These are phyloP conservation scores for Agelastica alni DNA, from an alignment of 2,888 invertebrate genomes.

Conservation along the genomic window DNA sequence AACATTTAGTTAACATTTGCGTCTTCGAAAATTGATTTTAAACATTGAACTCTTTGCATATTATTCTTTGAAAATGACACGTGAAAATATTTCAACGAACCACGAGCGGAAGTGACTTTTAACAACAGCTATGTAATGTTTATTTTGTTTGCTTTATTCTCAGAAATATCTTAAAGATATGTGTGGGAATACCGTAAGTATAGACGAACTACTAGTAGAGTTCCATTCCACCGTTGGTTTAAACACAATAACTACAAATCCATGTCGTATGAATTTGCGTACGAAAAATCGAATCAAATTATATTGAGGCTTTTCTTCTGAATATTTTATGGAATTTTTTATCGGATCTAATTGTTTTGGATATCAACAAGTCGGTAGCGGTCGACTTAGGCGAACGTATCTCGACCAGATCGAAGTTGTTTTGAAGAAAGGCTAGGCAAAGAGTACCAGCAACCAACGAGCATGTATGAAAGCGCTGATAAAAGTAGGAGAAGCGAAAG, in stretches of 20 bases:
- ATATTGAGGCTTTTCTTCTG: no score
- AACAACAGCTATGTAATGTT: slow-evolving; percentile 26
- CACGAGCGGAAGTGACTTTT: slow-evolving; percentile 25
- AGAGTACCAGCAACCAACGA: no score
- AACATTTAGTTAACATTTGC: background rate
- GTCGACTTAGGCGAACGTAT: no score
- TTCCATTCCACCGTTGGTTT: slow-evolving; percentile 20
- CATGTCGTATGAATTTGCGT: no score
- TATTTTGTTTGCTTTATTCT: slow-evolving; percentile 36
- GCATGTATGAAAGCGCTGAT: no score
- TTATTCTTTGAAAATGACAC: slow-evolving; percentile 18
- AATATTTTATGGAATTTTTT: no score
- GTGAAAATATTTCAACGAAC: slow-evolving; percentile 19
- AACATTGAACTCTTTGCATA: slow-evolving; percentile 2
- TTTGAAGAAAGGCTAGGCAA: no score
- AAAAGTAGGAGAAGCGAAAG: no score
- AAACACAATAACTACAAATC: background rate
- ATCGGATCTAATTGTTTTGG: no score
- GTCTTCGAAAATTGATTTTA: slow-evolving; percentile 2
- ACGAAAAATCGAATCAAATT: no score
- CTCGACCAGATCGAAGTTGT: no score
- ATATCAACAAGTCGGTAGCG: no score
- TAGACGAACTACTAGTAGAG: slow-evolving; percentile 23
- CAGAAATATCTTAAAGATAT: slow-evolving; percentile 36
- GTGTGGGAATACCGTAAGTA: slow-evolving; percentile 44